These are phyloP conservation scores for Patella pellucida DNA, from an alignment of 2,888 invertebrate genomes.

Conservation along the genomic window DNA sequence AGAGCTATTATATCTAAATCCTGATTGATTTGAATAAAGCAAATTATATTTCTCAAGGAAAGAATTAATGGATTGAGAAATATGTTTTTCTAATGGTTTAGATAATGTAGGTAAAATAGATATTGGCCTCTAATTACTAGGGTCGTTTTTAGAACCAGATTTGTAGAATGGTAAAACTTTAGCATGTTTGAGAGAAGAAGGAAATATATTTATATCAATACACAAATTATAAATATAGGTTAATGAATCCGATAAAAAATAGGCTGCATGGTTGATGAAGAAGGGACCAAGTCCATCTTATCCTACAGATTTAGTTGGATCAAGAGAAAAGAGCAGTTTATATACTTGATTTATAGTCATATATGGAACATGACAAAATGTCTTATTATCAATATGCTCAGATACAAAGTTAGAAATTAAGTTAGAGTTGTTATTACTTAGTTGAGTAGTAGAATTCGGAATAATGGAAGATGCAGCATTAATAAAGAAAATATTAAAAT, in stretches of 20 bases:
- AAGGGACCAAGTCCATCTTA: too few species aligned
- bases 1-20: neutral
- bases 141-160: neutral
- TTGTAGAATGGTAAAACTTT: neutral
- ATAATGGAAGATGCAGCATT: neutral
- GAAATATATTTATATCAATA: neutral
- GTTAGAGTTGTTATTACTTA: too few species aligned
- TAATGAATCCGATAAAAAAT: neutral
- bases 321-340: too few species aligned
- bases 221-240: neutral
- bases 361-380: too few species aligned
- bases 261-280: too few species aligned
- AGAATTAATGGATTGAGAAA: neutral
- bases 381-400: too few species aligned
- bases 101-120: neutral
- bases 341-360: too few species aligned
- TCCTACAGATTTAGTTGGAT: too few species aligned
- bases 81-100: neutral
- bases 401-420: too few species aligned
- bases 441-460: neutral
- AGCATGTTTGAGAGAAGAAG: neutral
- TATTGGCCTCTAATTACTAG: neutral
- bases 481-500: neutral
- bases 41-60: neutral
- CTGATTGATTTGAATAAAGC: neutral